Conservation (phyloP, 2,797 vertebrate species). For the Sparus aurata region DNA sequence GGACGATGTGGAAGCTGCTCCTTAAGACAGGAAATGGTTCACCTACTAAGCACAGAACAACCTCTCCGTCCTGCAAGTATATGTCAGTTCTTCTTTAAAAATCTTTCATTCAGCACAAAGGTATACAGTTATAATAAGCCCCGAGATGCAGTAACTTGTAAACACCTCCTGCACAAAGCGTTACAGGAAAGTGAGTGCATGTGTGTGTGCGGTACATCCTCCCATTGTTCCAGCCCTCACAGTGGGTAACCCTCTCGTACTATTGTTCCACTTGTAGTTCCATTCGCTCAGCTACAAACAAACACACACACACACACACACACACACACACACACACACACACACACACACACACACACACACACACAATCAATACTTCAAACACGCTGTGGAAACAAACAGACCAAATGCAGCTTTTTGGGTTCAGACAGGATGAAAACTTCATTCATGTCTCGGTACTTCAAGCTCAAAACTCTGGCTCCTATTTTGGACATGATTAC, state of each 20-base stretch:
- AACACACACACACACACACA: constrained; percentile 30
- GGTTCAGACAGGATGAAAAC: neutral
- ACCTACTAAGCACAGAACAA: neutral
- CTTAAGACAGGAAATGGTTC: neutral
- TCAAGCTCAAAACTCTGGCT: neutral
- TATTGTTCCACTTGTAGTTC: constrained; percentile 64
- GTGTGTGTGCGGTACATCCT: constrained; percentile 76
- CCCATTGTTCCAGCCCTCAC: constrained; percentile 79
- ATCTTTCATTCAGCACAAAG: constrained; percentile 1
- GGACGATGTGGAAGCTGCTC: neutral
- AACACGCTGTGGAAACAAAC: constrained; percentile 37
- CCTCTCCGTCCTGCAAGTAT: neutral
- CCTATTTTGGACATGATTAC: neutral
- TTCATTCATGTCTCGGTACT: neutral
- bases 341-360: constrained; percentile 50
- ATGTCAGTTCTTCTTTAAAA: neutral
- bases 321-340: constrained; percentile 17
- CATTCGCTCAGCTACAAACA: constrained; percentile 45
- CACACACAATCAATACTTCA: constrained; percentile 36
- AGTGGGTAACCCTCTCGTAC: constrained; percentile 57
- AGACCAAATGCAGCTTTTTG: neutral
- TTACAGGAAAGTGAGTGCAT: constrained; percentile 59
- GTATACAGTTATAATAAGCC: constrained; percentile 7
- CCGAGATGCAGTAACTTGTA: constrained; percentile 38
- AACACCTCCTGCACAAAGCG: constrained; percentile 57